phyloP scores from a whole-genome alignment of 2,113 vertebrate genomes.

The Catharus minimus region DNA sequence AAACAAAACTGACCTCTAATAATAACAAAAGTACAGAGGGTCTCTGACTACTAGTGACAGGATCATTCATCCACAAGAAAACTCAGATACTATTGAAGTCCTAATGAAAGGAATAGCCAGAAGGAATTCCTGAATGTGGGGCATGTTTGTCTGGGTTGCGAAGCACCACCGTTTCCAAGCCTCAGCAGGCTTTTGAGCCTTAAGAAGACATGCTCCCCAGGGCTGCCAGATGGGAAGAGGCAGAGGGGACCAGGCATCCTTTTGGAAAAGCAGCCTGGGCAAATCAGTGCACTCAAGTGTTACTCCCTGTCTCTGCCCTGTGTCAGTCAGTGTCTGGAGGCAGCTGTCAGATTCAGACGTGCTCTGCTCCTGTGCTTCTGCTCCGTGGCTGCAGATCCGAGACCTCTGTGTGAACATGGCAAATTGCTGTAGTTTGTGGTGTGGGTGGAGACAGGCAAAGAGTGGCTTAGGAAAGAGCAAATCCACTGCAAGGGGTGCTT shows the following conservation, averaged over 20 bases:
- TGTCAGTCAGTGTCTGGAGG: conserved; percentile 7
- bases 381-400: background rate
- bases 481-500: background rate
- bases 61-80: conserved; percentile 55
- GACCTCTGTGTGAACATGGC: background rate
- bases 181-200: conserved; percentile 4
- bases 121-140: conserved; percentile 28
- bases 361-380: background rate
- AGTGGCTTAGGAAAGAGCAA: background rate
- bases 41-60: conserved; percentile 40
- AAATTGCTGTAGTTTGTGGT: background rate
- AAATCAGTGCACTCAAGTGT: background rate
- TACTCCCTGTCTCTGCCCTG: background rate
- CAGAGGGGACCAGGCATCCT: background rate
- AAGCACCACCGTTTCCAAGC: conserved; percentile 2
- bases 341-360: background rate
- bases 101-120: conserved; percentile 52
- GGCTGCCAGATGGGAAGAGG: conserved; percentile 29
- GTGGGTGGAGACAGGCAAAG: background rate
- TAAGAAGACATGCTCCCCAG: conserved; percentile 18
- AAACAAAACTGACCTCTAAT: conserved; percentile 63
- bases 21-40: conserved; percentile 55
- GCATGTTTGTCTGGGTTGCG: background rate
- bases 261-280: conserved; percentile 22
- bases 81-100: conserved; percentile 34